Evolutionary conservation across 2,113 vertebrate species (phyloP), one percentile per base, ranked within the genome.

Genomic region (Elanus axillaris): DNA sequence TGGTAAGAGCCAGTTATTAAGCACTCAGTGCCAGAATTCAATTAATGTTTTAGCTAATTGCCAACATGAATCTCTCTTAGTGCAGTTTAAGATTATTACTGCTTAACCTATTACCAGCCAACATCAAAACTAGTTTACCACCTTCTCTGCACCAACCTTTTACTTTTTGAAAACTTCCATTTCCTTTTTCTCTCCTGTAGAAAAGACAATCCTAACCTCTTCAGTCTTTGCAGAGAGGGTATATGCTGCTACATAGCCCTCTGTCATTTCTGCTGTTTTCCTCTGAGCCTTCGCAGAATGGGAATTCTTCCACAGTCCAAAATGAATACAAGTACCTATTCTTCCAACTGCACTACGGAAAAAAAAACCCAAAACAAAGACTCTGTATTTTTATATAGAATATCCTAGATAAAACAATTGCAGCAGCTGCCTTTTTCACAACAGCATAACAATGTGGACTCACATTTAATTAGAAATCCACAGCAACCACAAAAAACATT

Each of bases 281-380:
- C 19, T 67, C 45, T 56, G 53, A 86, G 43, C 29, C 48, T 73
- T 58, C n/a, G 42, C 29, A 91, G 21, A 69, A 38, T 5, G 10
- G 5, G 8, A 38, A 84, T 42, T 53, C 19, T 67, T 77, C 29
- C 29, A 47, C 0, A 3, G 15, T 66, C 20, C n/a, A 58, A 66
- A 88, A 10, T 32, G 23, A 69, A 77, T 40, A 68, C 16, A 59
- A 83, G 8, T 45, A 58, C 23, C 31, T 67, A 29, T 23, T 75
- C 36, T 53, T 85, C 29, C 27, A 90, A 50, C 10, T 3, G 1
- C 32, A 67, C 9, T 11, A 66, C n/a, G n/a, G n/a, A 48, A 17
- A 6, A 52, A 31, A 42, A 18, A 26, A 43, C 1, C 25, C 50
- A 2, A 6, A 1, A 38, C 11, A 31, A 55, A 18, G 0, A 38